These are phyloP conservation scores for Riptortus pedestris DNA, from an alignment of 1,140 invertebrate genomes.

Conservation along the genomic window DNA sequence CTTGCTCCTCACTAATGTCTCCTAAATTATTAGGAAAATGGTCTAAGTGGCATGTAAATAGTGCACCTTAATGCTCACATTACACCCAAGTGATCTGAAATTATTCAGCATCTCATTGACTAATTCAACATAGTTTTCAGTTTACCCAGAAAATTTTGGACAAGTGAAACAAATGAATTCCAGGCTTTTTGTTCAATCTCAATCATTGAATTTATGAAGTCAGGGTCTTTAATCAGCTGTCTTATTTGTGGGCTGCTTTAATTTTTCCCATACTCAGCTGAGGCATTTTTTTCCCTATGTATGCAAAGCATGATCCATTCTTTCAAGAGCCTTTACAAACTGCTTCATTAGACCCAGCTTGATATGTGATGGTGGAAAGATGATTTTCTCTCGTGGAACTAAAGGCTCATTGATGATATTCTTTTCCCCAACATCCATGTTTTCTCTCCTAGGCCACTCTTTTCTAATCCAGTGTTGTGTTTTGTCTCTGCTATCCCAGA, in stretches of 20 bases:
- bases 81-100: too few species aligned
- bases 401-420: slow-evolving; percentile 31
- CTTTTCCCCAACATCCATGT: slow-evolving; percentile 28
- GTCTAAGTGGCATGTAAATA: too few species aligned
- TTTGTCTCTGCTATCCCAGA: slow-evolving; percentile 11
- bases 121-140: too few species aligned
- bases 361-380: slow-evolving; percentile 36
- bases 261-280: slow-evolving; percentile 3
- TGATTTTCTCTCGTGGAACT: slow-evolving; percentile 30
- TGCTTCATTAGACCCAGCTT: slow-evolving; percentile 36
- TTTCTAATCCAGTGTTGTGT: not conserved
- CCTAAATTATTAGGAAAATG: too few species aligned
- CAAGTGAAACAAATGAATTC: too few species aligned
- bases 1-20: too few species aligned
- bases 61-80: too few species aligned
- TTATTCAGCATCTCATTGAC: too few species aligned
- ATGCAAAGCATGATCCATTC: slow-evolving; percentile 16
- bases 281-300: slow-evolving; percentile 15
- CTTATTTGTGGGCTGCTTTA: slow-evolving; percentile 19
- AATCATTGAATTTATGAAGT: too few species aligned
- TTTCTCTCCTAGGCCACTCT: slow-evolving; percentile 23
- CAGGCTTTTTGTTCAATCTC: too few species aligned
- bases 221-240: too few species aligned
- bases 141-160: too few species aligned
- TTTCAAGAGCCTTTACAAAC: slow-evolving; percentile 34